phyloP scores from a whole-genome alignment of 1,140 invertebrate species.

The Pantala flavescens region DNA sequence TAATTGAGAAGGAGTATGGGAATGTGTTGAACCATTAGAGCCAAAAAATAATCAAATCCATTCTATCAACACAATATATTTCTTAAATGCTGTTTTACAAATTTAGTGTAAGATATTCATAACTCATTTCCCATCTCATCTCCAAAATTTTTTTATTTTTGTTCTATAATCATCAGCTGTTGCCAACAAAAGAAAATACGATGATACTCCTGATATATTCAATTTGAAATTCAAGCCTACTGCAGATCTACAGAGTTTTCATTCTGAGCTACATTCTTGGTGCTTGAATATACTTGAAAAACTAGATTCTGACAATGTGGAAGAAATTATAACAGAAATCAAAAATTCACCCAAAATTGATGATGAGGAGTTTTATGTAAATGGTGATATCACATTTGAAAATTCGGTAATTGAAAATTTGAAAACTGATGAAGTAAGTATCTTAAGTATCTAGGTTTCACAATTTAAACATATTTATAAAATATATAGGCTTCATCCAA shows the following conservation, averaged over 20 bases:
- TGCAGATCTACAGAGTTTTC: not conserved
- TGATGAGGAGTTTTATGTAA: not conserved
- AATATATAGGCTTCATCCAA: no score
- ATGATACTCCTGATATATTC: conserved; percentile 14
- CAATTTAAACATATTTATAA: no score
- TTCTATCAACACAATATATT: no score
- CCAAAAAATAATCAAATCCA: no score
- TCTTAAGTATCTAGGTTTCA: no score
- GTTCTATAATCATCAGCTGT: conserved; percentile 13
- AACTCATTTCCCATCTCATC: no score
- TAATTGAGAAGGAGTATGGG: no score
- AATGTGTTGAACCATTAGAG: no score
- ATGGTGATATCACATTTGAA: not conserved
- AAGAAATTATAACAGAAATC: not conserved
- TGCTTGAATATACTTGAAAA: not conserved
- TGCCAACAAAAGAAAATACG: conserved; percentile 15
- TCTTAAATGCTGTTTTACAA: no score
- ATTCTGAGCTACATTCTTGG: not conserved
- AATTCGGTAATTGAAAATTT: not conserved
- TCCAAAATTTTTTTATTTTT: conserved; percentile 4
- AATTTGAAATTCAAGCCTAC: not conserved
- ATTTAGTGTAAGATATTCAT: no score
- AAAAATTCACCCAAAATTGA: not conserved
- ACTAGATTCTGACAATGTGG: not conserved
- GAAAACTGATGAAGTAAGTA: not conserved